Conservation (phyloP, 2,888 invertebrate genomes). For the Tiliacea aurago region DNA sequence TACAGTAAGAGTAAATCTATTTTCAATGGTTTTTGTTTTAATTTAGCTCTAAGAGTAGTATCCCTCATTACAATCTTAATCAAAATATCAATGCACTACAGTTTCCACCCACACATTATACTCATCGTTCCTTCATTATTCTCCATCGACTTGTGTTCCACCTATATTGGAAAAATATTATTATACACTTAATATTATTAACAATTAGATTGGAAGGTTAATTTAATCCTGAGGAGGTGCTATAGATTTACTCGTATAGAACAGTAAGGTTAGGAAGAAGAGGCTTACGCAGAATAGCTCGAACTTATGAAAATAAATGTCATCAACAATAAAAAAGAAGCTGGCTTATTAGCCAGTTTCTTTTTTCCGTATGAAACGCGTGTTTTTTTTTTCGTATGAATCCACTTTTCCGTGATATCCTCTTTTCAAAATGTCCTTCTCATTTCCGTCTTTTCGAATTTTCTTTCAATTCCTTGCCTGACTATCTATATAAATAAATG, state of each 20-base stretch:
- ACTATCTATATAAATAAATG: not conserved
- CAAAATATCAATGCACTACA: slow-evolving; percentile 34
- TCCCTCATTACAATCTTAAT: slow-evolving; percentile 5
- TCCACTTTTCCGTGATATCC: not conserved
- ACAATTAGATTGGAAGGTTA: not conserved
- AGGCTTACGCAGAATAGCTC: not conserved
- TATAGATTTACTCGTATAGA: not conserved
- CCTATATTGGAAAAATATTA: slow-evolving; percentile 75
- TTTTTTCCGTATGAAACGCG: no score
- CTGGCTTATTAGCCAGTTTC: no score
- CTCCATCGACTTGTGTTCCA: slow-evolving; percentile 71
- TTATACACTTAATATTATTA: slow-evolving; percentile 40
- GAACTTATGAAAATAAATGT: not conserved
- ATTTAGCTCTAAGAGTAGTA: slow-evolving; percentile 40
- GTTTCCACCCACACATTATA: slow-evolving; percentile 70
- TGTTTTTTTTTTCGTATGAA: no score
- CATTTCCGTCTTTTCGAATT: not conserved
- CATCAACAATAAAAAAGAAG: not conserved
- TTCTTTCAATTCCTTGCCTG: no score
- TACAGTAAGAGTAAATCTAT: slow-evolving; percentile 32
- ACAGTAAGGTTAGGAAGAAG: no score
- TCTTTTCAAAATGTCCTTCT: no score
- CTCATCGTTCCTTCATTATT: slow-evolving; percentile 74
- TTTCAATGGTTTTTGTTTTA: not conserved
- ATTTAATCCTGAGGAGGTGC: not conserved